These are phyloP conservation scores for Colostygia pectinataria DNA, from an alignment of 2,888 invertebrate genomes.

Conservation along the genomic window DNA sequence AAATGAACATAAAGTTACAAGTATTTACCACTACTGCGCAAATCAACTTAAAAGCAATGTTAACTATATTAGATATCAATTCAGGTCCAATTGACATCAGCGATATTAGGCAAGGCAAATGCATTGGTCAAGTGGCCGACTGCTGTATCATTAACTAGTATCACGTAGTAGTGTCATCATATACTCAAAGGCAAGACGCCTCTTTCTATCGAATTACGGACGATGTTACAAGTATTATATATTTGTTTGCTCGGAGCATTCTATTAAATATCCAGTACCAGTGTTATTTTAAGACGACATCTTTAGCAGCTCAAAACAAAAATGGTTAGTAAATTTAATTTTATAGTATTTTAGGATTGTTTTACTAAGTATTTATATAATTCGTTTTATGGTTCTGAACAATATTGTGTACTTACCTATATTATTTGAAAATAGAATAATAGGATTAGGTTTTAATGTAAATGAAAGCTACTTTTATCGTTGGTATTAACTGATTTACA, in stretches of 20 bases:
- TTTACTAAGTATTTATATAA: background rate
- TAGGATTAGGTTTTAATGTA: too few relatives aligned
- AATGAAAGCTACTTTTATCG: too few relatives aligned
- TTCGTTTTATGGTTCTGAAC: background rate
- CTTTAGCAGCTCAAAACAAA: conserved; percentile 1
- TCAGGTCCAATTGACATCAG: conserved; percentile 55
- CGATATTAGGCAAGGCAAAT: conserved; percentile 39
- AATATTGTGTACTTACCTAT: background rate
- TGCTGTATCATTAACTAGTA: conserved; percentile 37
- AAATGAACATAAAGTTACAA: background rate
- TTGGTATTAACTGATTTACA: too few relatives aligned
- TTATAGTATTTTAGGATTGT: conserved; percentile 22
- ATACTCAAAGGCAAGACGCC: conserved; percentile 50
- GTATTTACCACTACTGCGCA: conserved; percentile 14
- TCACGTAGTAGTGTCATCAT: conserved; percentile 46
- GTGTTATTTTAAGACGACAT: conserved; percentile 5
- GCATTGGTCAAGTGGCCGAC: conserved; percentile 40
- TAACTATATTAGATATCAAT: conserved; percentile 39
- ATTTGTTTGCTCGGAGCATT: conserved; percentile 3
- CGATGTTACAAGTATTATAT: conserved; percentile 3
- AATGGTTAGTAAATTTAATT: conserved; percentile 40
- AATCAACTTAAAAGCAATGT: conserved; percentile 28
- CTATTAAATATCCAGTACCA: conserved; percentile 5
- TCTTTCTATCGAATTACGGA: conserved; percentile 31
- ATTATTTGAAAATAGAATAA: too few relatives aligned